A percentile compares a stretch with the other conserved stretches of the same genome.
phyloP scores from a whole-genome alignment of 1,140 invertebrate genomes.

The Zaprionus nigranus region DNA sequence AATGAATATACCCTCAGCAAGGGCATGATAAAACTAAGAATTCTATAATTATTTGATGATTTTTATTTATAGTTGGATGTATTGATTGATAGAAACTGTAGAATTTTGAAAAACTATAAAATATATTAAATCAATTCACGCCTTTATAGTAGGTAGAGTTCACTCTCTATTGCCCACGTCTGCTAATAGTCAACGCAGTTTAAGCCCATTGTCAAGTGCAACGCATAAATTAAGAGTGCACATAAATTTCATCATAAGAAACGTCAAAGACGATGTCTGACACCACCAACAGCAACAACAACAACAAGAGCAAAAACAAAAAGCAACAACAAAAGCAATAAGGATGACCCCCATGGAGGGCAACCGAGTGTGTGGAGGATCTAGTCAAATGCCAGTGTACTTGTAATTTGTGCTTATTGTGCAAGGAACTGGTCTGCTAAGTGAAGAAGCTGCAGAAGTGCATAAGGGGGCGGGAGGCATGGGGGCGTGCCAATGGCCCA shows the following conservation, averaged over 20 bases:
- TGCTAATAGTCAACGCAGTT: conserved; percentile 11
- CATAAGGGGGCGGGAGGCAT: background rate
- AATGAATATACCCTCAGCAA: no score
- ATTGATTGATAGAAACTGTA: no score
- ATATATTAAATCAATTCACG: no score
- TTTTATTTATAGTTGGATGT: no score
- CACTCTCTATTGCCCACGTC: background rate
- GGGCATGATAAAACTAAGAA: no score
- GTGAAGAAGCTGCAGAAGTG: background rate
- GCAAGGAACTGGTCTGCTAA: conserved; percentile 23
- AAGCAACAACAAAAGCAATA: conserved; percentile 18
- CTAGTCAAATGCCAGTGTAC: conserved; percentile 51
- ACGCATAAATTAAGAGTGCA: conserved; percentile 74
- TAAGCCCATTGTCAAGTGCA: conserved; percentile 51
- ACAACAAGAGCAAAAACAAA: conserved; percentile 3
- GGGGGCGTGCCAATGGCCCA: conserved; percentile 13
- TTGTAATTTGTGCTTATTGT: conserved; percentile 81
- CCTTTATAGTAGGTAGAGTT: no score
- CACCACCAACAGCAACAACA: conserved; percentile 2
- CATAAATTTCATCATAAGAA: conserved; percentile 76
- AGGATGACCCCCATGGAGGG: conserved; percentile 64
- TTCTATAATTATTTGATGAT: no score
- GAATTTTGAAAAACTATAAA: no score
- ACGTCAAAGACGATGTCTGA: conserved; percentile 53
- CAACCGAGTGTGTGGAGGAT: conserved; percentile 38